Conservation (phyloP, 2,888 invertebrate genomes). For the Cyaniris semiargus region DNA sequence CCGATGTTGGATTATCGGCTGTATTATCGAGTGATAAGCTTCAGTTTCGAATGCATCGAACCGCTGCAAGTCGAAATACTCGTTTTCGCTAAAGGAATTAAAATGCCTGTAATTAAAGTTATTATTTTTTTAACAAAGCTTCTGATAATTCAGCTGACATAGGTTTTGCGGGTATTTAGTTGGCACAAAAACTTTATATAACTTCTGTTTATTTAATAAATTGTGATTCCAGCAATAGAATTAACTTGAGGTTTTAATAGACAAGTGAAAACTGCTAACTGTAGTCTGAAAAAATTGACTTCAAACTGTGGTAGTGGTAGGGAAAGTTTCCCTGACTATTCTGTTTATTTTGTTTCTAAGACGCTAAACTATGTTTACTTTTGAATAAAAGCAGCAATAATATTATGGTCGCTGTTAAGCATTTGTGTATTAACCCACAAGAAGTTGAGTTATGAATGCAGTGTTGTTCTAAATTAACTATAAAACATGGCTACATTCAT, state of each 20-base stretch:
- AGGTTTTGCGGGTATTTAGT: not conserved
- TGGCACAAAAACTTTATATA: not conserved
- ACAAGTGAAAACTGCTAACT: not conserved
- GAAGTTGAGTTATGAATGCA: too few relatives aligned
- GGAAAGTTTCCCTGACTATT: too few relatives aligned
- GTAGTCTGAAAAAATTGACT: not conserved
- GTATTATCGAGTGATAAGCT: not conserved
- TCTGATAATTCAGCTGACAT: not conserved
- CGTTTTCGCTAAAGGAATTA: conserved; percentile 20
- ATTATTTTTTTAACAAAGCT: not conserved
- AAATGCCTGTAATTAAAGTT: conserved; percentile 1
- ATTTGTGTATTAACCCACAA: too few relatives aligned
- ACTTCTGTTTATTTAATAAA: not conserved
- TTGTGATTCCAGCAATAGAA: not conserved
- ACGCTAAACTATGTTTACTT: too few relatives aligned
- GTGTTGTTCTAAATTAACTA: too few relatives aligned
- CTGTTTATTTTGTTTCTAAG: too few relatives aligned
- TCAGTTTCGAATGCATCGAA: not conserved
- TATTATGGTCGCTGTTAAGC: too few relatives aligned
- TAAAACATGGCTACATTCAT: too few relatives aligned
- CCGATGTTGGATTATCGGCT: not conserved
- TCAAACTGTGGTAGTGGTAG: not conserved
- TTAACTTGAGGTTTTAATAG: not conserved
- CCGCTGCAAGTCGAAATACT: not conserved
- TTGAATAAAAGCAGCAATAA: too few relatives aligned